Conservation (phyloP, 2,797 vertebrate genomes). For the Octomys mimax region DNA sequence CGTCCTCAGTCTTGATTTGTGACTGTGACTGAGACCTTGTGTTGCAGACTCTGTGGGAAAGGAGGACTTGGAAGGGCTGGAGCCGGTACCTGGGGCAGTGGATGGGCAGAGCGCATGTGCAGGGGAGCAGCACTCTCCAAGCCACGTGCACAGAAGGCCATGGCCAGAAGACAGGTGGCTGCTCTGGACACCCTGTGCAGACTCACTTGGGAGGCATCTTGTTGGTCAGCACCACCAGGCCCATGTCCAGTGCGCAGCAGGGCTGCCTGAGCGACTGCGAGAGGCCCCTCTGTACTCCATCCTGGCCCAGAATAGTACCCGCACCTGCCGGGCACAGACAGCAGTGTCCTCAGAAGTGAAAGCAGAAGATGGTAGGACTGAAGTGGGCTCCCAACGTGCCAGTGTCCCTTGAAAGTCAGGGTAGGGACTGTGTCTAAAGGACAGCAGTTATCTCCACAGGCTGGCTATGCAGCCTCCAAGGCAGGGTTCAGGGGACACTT, state of each 20-base stretch:
- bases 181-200: background rate
- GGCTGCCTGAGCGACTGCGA: background rate
- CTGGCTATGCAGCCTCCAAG: too few species aligned
- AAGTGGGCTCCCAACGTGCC: background rate
- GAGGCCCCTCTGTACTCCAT: too few species aligned
- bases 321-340: background rate
- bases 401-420: too few species aligned
- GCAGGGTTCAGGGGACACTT: too few species aligned
- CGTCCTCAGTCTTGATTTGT: background rate
- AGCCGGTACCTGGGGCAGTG: background rate
- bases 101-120: background rate
- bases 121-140: background rate
- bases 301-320: too few species aligned
- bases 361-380: background rate
- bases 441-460: too few species aligned
- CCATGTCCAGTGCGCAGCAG: background rate
- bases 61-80: too few species aligned
- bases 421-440: too few species aligned
- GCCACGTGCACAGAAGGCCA: background rate
- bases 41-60: background rate
- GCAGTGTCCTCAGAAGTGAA: too few species aligned
- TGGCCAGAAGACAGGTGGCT: background rate
- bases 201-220: background rate
- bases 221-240: background rate
- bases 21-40: background rate